Base-by-base conservation (phyloP, 2,888 invertebrate genomes). In the Pyrocoelia pectoralis region DNA sequence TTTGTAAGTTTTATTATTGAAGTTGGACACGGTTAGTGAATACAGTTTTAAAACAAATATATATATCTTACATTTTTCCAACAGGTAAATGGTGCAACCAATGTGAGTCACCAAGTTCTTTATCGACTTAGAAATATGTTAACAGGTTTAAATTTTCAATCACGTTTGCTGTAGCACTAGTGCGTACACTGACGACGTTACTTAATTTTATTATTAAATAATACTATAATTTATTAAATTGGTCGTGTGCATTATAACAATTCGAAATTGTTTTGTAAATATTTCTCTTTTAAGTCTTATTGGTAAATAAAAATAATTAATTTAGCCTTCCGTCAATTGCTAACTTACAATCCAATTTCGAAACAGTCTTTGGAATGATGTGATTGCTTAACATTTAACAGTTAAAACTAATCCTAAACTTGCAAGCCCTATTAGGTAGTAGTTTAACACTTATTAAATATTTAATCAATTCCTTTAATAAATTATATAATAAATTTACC, bases 331-430 rank as follows among this genome's bases (percentile, higher is more conserved):
- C 18, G 18, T 9, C 51, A n/a, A 48, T 54, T 29, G 15, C 18
- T 29, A 24, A 43, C 28, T 60, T 69, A 68, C 74, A 73, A 72
- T 73, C 70, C 73, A 73, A 69, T 72, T 67, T 71, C 73, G 72
- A 72, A 72, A 69, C 76, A 75, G 75, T 76, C 75, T 76, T 73
- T 70, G 70, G 70, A 72, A 72, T 73, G 70, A 72, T 72, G 71
- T 72, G 68, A 72, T 70, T 43, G 51, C 53, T 66, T 55, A 56
- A 66, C 66, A 68, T 64, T 61, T 59, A 66, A 59, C 61, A 57
- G 56, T 64, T 66, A 57, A 64, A 55, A 46, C 58, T 61, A 61
- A 61, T 56, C 61, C 51, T 56, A 49, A 49, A 33, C 56, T 55
- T 43, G 49, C 49, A 61, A 61, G 61, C 56, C 57, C 56, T 61